Evolutionary conservation across 2,888 invertebrate genomes (phyloP), one percentile per base, ranked within the genome.

Genomic region (Scaptomyza cyrtandrae): DNA sequence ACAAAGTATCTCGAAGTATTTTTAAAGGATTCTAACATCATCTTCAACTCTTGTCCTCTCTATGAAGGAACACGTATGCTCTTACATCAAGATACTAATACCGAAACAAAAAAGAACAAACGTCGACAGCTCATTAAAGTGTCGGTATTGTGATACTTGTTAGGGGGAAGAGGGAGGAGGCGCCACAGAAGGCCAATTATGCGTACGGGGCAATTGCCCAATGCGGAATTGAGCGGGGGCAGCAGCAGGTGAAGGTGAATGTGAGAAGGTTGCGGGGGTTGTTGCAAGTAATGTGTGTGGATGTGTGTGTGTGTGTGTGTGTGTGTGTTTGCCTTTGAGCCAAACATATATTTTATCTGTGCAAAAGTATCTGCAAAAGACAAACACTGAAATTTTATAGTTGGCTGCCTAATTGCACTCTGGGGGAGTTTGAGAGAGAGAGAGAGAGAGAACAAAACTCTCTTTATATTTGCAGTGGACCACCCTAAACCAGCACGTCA

Each of bases 301-400:
- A 19, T 63, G 58, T 63, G 29, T 63, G 33, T 58, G 35, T 43
- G 57, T 31, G n/a, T 14, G 33, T 16, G 55, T 66, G 58, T 61
- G 29, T 67, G 53, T 46, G 39, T 75, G 71, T 45, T 53, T 75
- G 75, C 44, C 60, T 53, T 52, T 39, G 49, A 55, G 68, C 62
- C 56, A 54, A 33, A 46, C 3, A 11, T 11, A 35, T 14, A 11
- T 24, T 37, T 37, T 58, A 67, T 67, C 68, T 64, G 63, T 65
- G 70, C 78, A 52, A 87, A 80, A 86, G 87, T 82, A 82, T 82
- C 85, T 87, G 68, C 37, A 67, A 85, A 41, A 85, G 87, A 87
- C 85, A 85, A 85, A 85, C 86, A 87, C 71, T 87, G 86, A 85
- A 90, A 90, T 90, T 90, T 90, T 89, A 90, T 90, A 90, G 90